Conservation (phyloP, 2,113 vertebrate species). For the Pampusana beccarii region DNA sequence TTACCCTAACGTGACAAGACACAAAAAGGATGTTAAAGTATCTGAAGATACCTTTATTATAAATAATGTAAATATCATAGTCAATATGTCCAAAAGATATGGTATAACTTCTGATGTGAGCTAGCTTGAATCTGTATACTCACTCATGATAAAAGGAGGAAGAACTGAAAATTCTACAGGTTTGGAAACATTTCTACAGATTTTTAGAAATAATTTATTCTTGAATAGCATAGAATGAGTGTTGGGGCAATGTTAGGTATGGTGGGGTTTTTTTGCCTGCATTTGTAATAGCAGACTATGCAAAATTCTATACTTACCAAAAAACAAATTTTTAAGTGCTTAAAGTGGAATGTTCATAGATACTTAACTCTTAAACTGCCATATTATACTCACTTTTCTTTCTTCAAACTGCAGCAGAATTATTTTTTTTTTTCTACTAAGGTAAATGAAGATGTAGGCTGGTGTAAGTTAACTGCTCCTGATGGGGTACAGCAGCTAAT, state of each 20-base stretch:
- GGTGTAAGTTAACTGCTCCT: constrained; percentile 74
- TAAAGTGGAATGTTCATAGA: not conserved
- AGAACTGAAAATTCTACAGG: not conserved
- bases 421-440: constrained; percentile 29
- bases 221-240: not conserved
- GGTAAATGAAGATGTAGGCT: constrained; percentile 66
- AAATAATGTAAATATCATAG: not conserved
- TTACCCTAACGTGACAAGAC: not conserved
- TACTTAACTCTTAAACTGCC: not conserved
- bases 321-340: not conserved
- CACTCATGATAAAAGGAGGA: not conserved
- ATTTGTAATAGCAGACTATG: not conserved
- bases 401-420: not conserved
- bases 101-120: not conserved
- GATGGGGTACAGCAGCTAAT: constrained; percentile 72
- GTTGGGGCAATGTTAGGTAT: not conserved
- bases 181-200: not conserved
- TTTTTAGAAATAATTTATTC: not conserved
- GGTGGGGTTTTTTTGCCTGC: not conserved
- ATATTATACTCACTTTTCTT: not conserved
- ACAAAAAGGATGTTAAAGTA: not conserved
- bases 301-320: not conserved
- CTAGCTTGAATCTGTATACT: not conserved
- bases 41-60: not conserved
- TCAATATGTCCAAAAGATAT: not conserved